These are phyloP conservation scores for Aphodius granarius DNA, from an alignment of 2,888 invertebrate genomes.

Conservation along the genomic window DNA sequence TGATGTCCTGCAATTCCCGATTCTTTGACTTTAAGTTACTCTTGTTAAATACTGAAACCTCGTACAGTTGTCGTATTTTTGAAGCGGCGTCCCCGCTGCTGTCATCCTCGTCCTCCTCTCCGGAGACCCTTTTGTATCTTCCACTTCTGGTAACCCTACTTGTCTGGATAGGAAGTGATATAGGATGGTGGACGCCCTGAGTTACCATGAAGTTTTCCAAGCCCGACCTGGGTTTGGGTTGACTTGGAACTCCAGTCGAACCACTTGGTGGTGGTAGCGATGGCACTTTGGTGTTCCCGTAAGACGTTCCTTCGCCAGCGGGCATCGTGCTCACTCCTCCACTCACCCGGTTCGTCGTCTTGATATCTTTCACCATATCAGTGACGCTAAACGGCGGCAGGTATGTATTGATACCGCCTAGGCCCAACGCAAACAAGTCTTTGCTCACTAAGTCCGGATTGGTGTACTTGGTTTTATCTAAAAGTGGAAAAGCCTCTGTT, in stretches of 20 bases:
- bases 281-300: neutral
- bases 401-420: conserved; percentile 37
- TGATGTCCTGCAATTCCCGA: conserved; percentile 24
- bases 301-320: neutral
- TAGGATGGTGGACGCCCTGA: neutral
- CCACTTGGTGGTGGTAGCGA: conserved; percentile 1
- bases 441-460: conserved; percentile 35
- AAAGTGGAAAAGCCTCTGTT: neutral
- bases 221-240: neutral
- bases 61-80: conserved; percentile 14
- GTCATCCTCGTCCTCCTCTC: conserved; percentile 19
- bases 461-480: conserved; percentile 11
- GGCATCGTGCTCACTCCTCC: neutral
- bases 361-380: conserved; percentile 25
- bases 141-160: conserved; percentile 1
- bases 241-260: neutral
- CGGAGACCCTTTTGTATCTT: conserved; percentile 25
- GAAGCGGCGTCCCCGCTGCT: conserved; percentile 3
- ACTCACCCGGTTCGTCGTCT: conserved; percentile 11
- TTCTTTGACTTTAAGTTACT: conserved; percentile 20
- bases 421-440: conserved; percentile 41
- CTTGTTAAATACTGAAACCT: conserved; percentile 3
- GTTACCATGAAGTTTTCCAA: neutral
- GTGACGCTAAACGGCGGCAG: conserved; percentile 38
- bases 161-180: conserved; percentile 14